Conservation (phyloP, 2,797 vertebrate genomes). For the Scarus forsteni region DNA sequence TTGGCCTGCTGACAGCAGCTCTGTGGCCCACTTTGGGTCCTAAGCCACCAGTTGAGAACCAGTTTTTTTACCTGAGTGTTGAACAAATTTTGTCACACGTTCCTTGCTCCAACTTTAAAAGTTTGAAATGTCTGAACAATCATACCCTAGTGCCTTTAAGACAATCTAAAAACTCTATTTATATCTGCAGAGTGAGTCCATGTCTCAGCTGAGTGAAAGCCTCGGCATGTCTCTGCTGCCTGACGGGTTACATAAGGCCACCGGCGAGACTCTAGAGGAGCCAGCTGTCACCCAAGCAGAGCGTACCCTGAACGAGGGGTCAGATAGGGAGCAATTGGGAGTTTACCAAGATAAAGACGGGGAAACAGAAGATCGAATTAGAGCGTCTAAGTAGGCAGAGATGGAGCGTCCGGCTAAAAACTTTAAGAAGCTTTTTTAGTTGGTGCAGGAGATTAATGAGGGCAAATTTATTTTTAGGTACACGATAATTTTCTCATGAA, state of each 20-base stretch:
- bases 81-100: conserved; percentile 9
- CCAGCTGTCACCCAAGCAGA: conserved; percentile 70
- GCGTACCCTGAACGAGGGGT: conserved; percentile 35
- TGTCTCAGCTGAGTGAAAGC: conserved; percentile 40
- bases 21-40: no score
- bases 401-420: conserved; percentile 25
- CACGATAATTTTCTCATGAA: conserved; percentile 38
- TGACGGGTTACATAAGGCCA: conserved; percentile 69
- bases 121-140: conserved; percentile 26
- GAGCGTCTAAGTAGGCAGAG: conserved; percentile 37
- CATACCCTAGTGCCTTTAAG: neutral
- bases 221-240: conserved; percentile 48
- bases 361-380: conserved; percentile 32
- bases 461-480: conserved; percentile 45
- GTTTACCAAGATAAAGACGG: conserved; percentile 32
- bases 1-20: no score
- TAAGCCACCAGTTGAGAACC: no score
- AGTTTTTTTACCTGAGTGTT: no score
- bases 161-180: conserved; percentile 40
- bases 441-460: conserved; percentile 50
- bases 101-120: neutral
- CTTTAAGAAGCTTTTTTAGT: conserved; percentile 54
- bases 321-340: conserved; percentile 30
- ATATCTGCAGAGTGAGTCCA: conserved; percentile 6
- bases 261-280: conserved; percentile 53